Evolutionary conservation across 2,888 invertebrate species (phyloP).

Genomic region (Drosophila melanocephala): DNA sequence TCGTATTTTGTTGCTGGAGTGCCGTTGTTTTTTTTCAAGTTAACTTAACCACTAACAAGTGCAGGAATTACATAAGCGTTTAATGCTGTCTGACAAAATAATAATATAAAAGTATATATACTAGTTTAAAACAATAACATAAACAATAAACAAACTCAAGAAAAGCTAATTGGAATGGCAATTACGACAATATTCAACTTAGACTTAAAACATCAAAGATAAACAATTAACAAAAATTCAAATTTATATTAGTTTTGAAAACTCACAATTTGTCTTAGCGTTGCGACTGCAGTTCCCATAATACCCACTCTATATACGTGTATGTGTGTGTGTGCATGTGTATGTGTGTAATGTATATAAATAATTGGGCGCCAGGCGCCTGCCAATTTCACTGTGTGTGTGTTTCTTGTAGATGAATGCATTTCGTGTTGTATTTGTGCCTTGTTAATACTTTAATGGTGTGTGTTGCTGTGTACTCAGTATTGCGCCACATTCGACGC

Average conservation of each 20-base stretch:
- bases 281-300: conserved; percentile 78
- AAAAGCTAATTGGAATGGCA: conserved; percentile 66
- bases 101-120: conserved; percentile 20
- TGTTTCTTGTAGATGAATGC: conserved; percentile 49
- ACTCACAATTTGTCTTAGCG: conserved; percentile 64
- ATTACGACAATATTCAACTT: conserved; percentile 44
- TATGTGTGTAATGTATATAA: conserved; percentile 31
- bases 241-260: conserved; percentile 42
- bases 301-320: conserved; percentile 58
- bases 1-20: conserved; percentile 34
- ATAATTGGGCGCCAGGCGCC: conserved; percentile 60
- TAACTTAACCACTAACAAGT: conserved; percentile 74
- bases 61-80: conserved; percentile 76
- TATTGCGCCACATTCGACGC: conserved; percentile 79
- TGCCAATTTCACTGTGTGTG: conserved; percentile 37
- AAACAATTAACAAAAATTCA: conserved; percentile 26
- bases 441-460: conserved; percentile 73
- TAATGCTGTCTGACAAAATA: conserved; percentile 69
- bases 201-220: conserved; percentile 33
- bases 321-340: conserved; percentile 24
- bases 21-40: conserved; percentile 38
- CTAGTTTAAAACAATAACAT: conserved; percentile 56
- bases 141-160: conserved; percentile 51
- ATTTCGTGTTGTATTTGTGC: conserved; percentile 63
- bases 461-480: conserved; percentile 56